These are phyloP conservation scores for Drosophila nr. perissopoda DNA, from an alignment of 2,888 invertebrate genomes.

Conservation along the genomic window DNA sequence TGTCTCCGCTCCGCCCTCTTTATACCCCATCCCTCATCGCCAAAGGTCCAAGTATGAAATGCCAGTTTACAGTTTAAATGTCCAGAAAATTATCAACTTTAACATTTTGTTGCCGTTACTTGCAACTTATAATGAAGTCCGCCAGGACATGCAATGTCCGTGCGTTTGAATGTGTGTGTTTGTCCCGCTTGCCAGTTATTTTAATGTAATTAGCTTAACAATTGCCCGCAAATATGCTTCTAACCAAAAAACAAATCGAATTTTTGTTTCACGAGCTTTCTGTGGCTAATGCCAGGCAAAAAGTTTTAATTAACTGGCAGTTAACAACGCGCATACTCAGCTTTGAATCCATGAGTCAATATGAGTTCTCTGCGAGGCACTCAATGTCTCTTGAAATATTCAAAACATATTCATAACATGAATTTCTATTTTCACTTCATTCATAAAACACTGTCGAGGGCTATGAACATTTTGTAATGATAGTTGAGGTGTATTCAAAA, in stretches of 20 bases:
- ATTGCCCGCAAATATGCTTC: conserved; percentile 37
- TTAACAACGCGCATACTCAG: conserved; percentile 57
- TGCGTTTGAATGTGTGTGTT: conserved; percentile 2
- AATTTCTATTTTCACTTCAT: conserved; percentile 13
- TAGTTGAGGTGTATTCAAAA: neutral
- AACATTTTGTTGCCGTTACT: conserved; percentile 54
- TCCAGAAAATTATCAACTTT: conserved; percentile 75
- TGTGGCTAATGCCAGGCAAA: conserved; percentile 26
- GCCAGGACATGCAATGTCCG: conserved; percentile 37
- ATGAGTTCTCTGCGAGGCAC: conserved; percentile 7
- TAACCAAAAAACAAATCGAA: conserved; percentile 16
- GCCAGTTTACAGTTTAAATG: conserved; percentile 71
- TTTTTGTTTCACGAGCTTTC: conserved; percentile 23
- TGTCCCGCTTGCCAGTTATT: conserved; percentile 39
- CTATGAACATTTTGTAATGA: neutral
- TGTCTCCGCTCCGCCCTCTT: conserved; percentile 7
- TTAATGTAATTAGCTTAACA: conserved; percentile 62
- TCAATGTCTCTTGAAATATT: conserved; percentile 27
- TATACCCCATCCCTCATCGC: conserved; percentile 2
- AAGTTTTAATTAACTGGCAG: conserved; percentile 70
- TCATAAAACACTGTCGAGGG: neutral
- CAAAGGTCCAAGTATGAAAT: conserved; percentile 64
- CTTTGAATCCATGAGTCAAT: conserved; percentile 35
- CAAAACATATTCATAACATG: conserved; percentile 36
- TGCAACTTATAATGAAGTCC: conserved; percentile 70